A percentile compares a stretch with the other conserved stretches of the same genome.
These are phyloP conservation scores for Cepaea nemoralis DNA, from an alignment of 1,140 invertebrate genomes.

Conservation along the genomic window DNA sequence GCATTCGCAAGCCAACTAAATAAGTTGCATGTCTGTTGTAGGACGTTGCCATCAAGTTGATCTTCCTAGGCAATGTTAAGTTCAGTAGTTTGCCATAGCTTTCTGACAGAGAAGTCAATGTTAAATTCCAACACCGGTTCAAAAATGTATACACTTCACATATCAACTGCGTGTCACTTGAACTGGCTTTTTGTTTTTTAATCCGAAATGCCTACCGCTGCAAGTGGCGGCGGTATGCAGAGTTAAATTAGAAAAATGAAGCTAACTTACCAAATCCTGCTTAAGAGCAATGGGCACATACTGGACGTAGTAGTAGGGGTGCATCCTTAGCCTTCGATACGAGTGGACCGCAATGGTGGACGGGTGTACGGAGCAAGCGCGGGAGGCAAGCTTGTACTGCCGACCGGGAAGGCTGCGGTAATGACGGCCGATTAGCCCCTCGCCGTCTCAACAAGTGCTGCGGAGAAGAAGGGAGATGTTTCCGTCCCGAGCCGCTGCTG, in stretches of 20 bases:
- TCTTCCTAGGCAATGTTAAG: too few relatives aligned
- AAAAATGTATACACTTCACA: too few relatives aligned
- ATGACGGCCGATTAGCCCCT: conserved; percentile 43
- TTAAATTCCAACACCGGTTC: too few relatives aligned
- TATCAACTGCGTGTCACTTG: too few relatives aligned
- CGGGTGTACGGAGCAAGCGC: conserved; percentile 37
- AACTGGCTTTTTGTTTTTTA: too few relatives aligned
- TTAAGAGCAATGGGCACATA: conserved; percentile 62
- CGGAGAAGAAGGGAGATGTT: background rate
- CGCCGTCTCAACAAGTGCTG: conserved; percentile 43
- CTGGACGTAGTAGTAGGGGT: conserved; percentile 66
- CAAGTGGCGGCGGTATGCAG: too few relatives aligned
- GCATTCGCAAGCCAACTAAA: too few relatives aligned
- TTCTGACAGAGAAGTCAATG: too few relatives aligned
- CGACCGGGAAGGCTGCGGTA: conserved; percentile 35
- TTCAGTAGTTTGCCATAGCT: too few relatives aligned
- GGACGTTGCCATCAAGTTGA: too few relatives aligned
- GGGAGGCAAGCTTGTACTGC: background rate
- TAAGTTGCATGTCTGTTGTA: too few relatives aligned
- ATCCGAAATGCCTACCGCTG: too few relatives aligned
- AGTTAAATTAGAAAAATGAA: background rate
- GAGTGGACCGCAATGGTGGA: conserved; percentile 50
- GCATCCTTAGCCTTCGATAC: conserved; percentile 60
- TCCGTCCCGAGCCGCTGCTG: background rate
- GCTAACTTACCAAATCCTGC: conserved; percentile 56